Percentiles rank a stretch among this genome's conserved stretches.
phyloP scores from a whole-genome alignment of 1,140 invertebrate species.

The Panagrolaimus sp. region DNA sequence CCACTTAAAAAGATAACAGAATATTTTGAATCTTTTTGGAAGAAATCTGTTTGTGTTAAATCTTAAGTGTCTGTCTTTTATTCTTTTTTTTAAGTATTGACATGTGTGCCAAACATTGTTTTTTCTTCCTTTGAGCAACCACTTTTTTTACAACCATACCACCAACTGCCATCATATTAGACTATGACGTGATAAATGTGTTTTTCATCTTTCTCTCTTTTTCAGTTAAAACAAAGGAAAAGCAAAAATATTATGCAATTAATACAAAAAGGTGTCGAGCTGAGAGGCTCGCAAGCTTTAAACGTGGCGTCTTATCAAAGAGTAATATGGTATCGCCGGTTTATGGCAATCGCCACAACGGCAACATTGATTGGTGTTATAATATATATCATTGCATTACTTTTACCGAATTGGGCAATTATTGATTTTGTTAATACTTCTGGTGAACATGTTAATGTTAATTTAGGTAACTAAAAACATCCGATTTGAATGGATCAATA shows the following conservation, averaged over 20 bases:
- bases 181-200: background rate
- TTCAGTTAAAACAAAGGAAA: background rate
- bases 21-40: no score
- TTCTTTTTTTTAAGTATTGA: no score
- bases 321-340: conserved; percentile 39
- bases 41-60: no score
- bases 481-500: no score
- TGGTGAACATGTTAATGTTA: conserved; percentile 44
- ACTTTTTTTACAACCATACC: background rate
- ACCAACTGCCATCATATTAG: background rate
- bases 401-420: conserved; percentile 41
- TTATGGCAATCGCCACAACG: conserved; percentile 40
- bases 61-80: no score
- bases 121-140: background rate
- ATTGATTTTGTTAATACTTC: conserved; percentile 49
- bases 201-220: no score
- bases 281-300: conserved; percentile 43
- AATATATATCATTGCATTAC: conserved; percentile 39
- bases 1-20: no score
- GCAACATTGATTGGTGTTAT: conserved; percentile 37
- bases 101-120: no score
- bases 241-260: conserved; percentile 31
- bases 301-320: conserved; percentile 42
- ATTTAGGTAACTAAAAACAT: conserved; percentile 17
- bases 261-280: conserved; percentile 45